Percentiles rank a stretch among this genome's conserved stretches.
Conservation (phyloP, 2,113 vertebrate species). For the Axis porcinus region DNA sequence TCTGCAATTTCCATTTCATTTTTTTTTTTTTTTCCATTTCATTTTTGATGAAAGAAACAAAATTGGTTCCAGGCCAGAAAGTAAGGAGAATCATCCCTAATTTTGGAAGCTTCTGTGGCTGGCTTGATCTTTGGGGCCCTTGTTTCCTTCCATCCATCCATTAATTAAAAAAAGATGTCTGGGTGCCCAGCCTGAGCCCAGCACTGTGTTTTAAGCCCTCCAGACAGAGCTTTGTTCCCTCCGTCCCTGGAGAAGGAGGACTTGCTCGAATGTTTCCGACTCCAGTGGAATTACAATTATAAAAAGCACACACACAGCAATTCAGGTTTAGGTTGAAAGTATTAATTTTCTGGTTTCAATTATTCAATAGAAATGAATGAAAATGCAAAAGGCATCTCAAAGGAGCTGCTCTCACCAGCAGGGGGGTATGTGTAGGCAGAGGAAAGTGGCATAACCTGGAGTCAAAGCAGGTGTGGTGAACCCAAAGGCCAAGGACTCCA, state of each 20-base stretch:
- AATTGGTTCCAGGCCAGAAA: background rate
- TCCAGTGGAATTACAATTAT: slow-evolving; percentile 71
- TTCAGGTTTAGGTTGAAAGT: slow-evolving; percentile 69
- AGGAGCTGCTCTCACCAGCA: background rate
- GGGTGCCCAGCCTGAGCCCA: background rate
- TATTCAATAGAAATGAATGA: slow-evolving; percentile 81
- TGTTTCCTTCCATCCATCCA: background rate
- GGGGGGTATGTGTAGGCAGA: background rate
- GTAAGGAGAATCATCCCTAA: background rate
- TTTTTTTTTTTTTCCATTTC: background rate
- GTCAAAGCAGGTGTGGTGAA: background rate
- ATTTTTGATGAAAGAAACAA: background rate
- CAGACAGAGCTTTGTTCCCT: background rate
- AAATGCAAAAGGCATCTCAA: slow-evolving; percentile 17
- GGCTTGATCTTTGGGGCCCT: background rate
- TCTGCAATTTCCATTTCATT: background rate
- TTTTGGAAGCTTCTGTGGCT: background rate
- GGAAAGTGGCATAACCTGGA: too few species aligned
- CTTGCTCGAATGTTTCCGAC: slow-evolving; percentile 58
- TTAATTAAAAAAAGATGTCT: background rate
- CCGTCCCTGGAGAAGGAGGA: slow-evolving; percentile 8
- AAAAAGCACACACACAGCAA: slow-evolving; percentile 51
- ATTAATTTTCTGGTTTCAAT: slow-evolving; percentile 81
- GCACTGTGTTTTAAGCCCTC: background rate
- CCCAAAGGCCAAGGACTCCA: background rate